phyloP scores from a whole-genome alignment of 2,888 invertebrate species.

The Plutella xylostella region DNA sequence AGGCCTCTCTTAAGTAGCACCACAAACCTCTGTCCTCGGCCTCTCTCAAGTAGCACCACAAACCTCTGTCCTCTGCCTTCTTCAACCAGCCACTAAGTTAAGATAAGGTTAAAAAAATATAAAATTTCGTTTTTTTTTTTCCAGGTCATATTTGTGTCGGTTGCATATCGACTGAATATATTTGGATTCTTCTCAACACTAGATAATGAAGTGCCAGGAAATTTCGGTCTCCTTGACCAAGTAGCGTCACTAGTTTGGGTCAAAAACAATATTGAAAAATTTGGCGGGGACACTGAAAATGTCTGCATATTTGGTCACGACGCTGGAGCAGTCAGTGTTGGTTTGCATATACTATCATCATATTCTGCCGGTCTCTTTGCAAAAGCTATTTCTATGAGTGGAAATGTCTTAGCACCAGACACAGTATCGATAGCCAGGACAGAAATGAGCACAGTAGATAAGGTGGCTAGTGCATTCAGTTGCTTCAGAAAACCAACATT shows the following conservation, averaged over 20 bases:
- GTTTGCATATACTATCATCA: constrained; percentile 78
- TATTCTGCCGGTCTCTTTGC: constrained; percentile 77
- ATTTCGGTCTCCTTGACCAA: constrained; percentile 85
- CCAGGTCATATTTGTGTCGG: constrained; percentile 81
- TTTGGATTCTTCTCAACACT: constrained; percentile 87
- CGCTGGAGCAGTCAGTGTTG: constrained; percentile 82
- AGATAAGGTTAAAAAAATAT: too few relatives aligned
- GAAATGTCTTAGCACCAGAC: constrained; percentile 74
- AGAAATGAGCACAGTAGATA: constrained; percentile 72
- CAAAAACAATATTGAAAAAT: constrained; percentile 77
- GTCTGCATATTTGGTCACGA: constrained; percentile 85
- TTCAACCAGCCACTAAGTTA: too few relatives aligned
- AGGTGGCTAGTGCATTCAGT: constrained; percentile 74
- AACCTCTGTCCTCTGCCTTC: too few relatives aligned
- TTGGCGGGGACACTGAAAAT: constrained; percentile 81
- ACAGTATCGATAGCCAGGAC: constrained; percentile 74
- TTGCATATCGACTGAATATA: constrained; percentile 83
- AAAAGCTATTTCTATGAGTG: constrained; percentile 85
- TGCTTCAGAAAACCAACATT: constrained; percentile 77
- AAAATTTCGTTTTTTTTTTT: constrained; percentile 19
- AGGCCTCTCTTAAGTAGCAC: too few relatives aligned
- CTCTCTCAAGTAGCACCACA: too few relatives aligned
- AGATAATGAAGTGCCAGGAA: constrained; percentile 82
- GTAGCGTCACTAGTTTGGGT: constrained; percentile 85
- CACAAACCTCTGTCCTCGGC: too few relatives aligned